Conservation (phyloP, 1,140 invertebrate genomes). For the Muscidifurax raptorellus region DNA sequence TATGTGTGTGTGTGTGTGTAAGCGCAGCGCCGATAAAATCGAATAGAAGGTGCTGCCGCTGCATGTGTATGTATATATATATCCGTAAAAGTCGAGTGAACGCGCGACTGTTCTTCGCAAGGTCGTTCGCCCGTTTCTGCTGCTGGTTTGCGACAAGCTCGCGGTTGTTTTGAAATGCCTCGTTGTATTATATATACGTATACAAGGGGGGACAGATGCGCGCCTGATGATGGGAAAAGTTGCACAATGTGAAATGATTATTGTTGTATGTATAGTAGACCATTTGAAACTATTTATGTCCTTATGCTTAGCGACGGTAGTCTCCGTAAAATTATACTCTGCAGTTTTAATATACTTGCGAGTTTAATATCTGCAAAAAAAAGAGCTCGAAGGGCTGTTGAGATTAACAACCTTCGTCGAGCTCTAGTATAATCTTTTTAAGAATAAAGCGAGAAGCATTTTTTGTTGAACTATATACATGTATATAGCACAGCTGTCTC, state of each 20-base stretch:
- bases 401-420: background rate
- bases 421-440: background rate
- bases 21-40: background rate
- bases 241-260: no score
- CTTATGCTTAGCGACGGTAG: no score
- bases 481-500: background rate
- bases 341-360: background rate
- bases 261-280: no score
- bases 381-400: background rate
- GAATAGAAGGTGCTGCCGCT: constrained; percentile 12
- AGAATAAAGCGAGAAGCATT: background rate
- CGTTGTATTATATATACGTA: background rate
- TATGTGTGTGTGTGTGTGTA: background rate
- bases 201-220: no score
- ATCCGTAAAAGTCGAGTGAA: constrained; percentile 40
- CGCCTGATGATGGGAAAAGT: no score
- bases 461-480: background rate
- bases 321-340: no score
- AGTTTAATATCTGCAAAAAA: background rate
- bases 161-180: background rate
- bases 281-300: no score
- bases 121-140: constrained; percentile 39
- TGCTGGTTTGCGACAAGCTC: background rate
- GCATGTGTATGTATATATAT: background rate
- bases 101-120: constrained; percentile 41